Base-by-base conservation (phyloP, 1,140 invertebrate genomes). In the Bombus fervidus region DNA sequence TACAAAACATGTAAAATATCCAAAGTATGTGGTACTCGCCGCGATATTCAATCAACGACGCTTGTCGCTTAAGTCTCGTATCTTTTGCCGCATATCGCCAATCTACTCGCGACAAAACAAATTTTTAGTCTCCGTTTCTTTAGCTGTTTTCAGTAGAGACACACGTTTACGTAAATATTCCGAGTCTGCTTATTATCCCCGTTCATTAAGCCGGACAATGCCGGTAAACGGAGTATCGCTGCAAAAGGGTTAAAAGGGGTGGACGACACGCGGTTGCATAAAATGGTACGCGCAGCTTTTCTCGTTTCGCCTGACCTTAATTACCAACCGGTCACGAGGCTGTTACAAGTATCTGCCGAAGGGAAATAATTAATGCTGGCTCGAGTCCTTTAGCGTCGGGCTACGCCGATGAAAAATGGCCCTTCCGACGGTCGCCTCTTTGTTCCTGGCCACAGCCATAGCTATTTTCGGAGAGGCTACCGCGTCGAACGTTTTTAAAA, bases 221-320 rank as follows among this genome's bases (percentile, higher is more conserved):
- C 8, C 15, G 31, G 9, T 15, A 41, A 64, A 25, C 62, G 9
- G 37, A n/a, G 37, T 31, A 31, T 41, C 15, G 28, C 57, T 64
- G 6, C 15, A 66, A 78, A 78, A 43, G 75, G 37, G 75, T 78
- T 78, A 39, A 59, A 62, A 22, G 39, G 74, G 53, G 12, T 57
- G 74, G 43, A 64, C 59, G n/a, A 62, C 25, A 25, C 34, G 28
- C 25, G 47, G 53, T 59, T 71, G 78, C 78, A 81, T 72, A 59
- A 80, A 81, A 73, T 81, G 6, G 37, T 41, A 64, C 37, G 80
- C 12, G 12, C 69, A 10, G 69, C 22, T 79, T 84, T 71, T 62
- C 75, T 79, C 75, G 37, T 79, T 83, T 72, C 57, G 28, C 47
- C 64, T 71, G 82, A 59, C 82, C 69, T 85, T 89, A 89, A 89